Conservation (phyloP, 2,113 vertebrate genomes). For the Machaerirhynchus nigripectus region DNA sequence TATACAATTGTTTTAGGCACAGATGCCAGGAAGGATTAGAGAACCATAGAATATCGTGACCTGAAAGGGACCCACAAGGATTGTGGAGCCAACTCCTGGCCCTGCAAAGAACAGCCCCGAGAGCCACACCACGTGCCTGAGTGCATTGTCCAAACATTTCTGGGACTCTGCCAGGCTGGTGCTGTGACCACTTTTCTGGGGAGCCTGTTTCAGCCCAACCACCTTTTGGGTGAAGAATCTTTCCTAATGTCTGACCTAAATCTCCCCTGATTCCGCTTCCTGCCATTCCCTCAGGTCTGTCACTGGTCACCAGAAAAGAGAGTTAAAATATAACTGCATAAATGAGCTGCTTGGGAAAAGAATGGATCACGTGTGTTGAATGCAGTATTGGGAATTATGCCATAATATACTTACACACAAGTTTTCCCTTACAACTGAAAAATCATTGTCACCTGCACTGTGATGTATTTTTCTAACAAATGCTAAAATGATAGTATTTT, state of each 20-base stretch:
- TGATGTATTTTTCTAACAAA: not conserved
- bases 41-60: not conserved
- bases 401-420: not conserved
- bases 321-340: not conserved
- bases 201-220: not conserved
- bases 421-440: not conserved
- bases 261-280: not conserved
- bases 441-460: not conserved
- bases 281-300: not conserved
- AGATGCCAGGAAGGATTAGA: not conserved
- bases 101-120: not conserved
- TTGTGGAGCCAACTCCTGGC: rapidly evolving
- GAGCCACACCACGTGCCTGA: not conserved
- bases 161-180: not conserved
- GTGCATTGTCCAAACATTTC: not conserved
- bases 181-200: not conserved
- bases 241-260: not conserved
- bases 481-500: not conserved
- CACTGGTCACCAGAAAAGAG: not conserved
- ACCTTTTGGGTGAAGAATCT: not conserved
- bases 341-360: not conserved
- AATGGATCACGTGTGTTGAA: not conserved
- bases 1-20: not conserved
- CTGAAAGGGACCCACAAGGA: not conserved
- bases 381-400: not conserved